phyloP scores from a whole-genome alignment of 2,888 invertebrate genomes.

The Papilio demoleus region DNA sequence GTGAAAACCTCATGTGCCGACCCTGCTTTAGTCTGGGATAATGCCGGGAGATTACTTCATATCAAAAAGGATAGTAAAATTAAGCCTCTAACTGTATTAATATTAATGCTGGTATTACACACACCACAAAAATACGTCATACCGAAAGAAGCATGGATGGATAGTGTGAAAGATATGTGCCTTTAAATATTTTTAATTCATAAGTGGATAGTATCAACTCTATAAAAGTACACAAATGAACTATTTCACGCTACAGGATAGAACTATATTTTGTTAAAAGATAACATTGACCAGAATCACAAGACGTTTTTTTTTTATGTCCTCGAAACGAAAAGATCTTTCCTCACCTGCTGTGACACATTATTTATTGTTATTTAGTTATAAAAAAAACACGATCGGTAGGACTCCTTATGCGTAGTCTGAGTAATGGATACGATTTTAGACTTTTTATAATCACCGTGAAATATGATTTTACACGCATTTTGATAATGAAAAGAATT shows the following conservation, averaged over 20 bases:
- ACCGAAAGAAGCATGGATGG: too few species aligned
- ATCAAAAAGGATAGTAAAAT: too few species aligned
- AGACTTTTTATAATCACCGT: conserved; percentile 77
- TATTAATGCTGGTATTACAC: too few species aligned
- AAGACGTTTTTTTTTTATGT: conserved; percentile 69
- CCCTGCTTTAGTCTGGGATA: too few species aligned
- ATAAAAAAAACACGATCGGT: conserved; percentile 48
- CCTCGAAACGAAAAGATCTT: conserved; percentile 56
- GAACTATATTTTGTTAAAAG: conserved; percentile 75
- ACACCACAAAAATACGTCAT: too few species aligned
- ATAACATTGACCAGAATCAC: conserved; percentile 79
- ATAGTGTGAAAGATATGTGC: too few species aligned
- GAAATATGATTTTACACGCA: conserved; percentile 68
- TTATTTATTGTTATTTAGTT: conserved; percentile 74
- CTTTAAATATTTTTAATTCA: too few species aligned
- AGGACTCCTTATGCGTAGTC: conserved; percentile 48
- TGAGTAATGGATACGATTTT: conserved; percentile 76
- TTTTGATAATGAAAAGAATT: conserved; percentile 46
- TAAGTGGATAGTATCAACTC: conserved; percentile 60
- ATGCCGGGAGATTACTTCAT: too few species aligned
- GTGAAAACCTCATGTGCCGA: too few species aligned
- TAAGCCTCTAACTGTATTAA: too few species aligned
- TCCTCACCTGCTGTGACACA: conserved; percentile 74
- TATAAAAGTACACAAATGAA: conserved; percentile 51
- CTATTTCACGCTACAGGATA: conserved; percentile 77